A percentile compares a stretch with the other conserved stretches of the same genome.
Evolutionary conservation across 2,888 invertebrate genomes (phyloP).

Genomic region (Agrochola macilenta): DNA sequence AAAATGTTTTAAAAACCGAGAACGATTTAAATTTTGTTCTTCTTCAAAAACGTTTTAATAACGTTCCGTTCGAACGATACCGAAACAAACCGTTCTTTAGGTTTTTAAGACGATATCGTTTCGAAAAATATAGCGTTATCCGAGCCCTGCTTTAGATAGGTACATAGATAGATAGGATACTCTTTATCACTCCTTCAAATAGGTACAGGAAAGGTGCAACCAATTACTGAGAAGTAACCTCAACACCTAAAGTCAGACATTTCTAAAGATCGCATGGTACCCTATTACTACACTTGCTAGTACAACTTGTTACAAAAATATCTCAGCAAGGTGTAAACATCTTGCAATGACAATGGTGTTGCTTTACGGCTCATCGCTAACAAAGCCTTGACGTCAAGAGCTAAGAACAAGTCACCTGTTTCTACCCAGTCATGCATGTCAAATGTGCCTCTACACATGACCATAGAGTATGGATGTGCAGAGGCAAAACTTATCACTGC

Average conservation of each 20-base stretch:
- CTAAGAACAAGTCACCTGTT: conserved; percentile 61
- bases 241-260: not conserved
- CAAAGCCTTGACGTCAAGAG: conserved; percentile 53
- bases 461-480: conserved; percentile 2
- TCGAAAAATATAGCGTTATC: no score
- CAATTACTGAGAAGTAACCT: not conserved
- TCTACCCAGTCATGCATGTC: conserved; percentile 76
- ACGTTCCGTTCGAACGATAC: no score
- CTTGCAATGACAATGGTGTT: conserved; percentile 23
- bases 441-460: conserved; percentile 61
- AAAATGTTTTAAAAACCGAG: no score
- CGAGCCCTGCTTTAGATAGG: no score
- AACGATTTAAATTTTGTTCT: no score
- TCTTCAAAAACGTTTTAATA: no score
- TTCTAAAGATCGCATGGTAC: not conserved
- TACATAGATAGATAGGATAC: no score
- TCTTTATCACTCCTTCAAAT: not conserved
- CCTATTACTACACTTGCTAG: not conserved
- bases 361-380: conserved; percentile 26
- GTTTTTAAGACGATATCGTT: no score
- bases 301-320: conserved; percentile 33
- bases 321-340: conserved; percentile 33
- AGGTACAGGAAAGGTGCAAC: not conserved
- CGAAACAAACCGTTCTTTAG: no score
- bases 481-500: not conserved